Base-by-base conservation (phyloP, 2,797 vertebrate genomes). In the Spinus pinus region DNA sequence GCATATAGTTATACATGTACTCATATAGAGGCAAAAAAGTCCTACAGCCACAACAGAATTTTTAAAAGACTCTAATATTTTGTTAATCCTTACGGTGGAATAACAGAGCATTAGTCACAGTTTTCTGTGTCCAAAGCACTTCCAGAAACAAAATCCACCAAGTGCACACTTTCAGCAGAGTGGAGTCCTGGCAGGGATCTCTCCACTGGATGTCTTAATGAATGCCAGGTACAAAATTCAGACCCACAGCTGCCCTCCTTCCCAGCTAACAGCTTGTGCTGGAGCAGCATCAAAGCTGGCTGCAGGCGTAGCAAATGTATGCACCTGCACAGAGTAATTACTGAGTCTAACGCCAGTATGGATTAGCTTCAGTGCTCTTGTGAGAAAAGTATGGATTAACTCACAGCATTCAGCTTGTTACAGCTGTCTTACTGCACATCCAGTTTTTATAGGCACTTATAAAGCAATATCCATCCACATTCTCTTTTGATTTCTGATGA, bases 271-370 rank as follows among this genome's bases (percentile, higher is more conserved):
- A 95, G 93, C 88, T 71, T 79, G 82, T 46, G 70, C 72, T 96
- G 94, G 96, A 95, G 79, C 88, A 81, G 85, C 87, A 81, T 94
- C 94, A 96, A 97, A 97, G 88, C 81, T 73, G 77, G 18, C 90
- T 95, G 44, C 64, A 83, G 85, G 90, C 88, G 1, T 2, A 64
- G 86, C 66, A 53, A 84, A 88, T 65, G 39, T 44, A 22, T 73
- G 90, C 95, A 97, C 95, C 95, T 97, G 94, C 90, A 87, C 10
- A 37, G 90, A 28, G 90, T 93, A 96, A 95, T 96, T 95, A 92
- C 81, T 4, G 2, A 53, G 74, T 67, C 80, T 86, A 42, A 79
- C 94, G 94, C 94, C 95, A 90, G 58, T 9, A 15, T n/a, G 54
- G 58, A 94, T 96, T 96, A 96, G 87, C 85, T 94, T 79, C 86